Evolutionary conservation across 1,140 invertebrate genomes (phyloP), one percentile per base, ranked within the genome.

Genomic region (Bombus sylvicola): DNA sequence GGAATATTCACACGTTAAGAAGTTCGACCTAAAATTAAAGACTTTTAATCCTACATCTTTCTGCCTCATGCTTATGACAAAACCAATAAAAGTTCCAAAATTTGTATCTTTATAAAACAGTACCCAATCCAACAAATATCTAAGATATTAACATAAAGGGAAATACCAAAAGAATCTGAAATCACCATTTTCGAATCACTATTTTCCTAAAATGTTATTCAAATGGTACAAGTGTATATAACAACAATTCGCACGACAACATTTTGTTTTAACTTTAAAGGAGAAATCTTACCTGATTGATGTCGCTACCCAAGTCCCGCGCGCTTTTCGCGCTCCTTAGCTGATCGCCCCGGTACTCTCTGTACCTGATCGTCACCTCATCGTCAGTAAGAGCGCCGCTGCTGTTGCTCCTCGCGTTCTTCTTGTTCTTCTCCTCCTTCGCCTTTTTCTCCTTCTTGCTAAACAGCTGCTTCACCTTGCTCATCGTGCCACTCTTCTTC

Each of bases 401-500:
- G 88, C 92, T 93, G 73, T 86, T 81, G 68, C 87, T 89, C n/a
- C 93, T 92, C 72, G 80, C 80, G 72, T 82, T 88, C 71, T 91
- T 93, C 89, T 94, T 94, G 64, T 85, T 91, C 74, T 94, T 94
- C 66, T 94, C 94, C 59, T 94, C 94, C 82, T 95, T 95, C 10
- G 88, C 88, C 69, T 95, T 95, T 81, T 95, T 95, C 81, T 95
- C 94, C 71, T 95, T 95, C 77, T 94, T 95, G 59, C 94, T 94
- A 75, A 95, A 95, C 76, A 95, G 78, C 79, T 95, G 94, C 73
- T 94, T 94, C 18, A 95, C 93, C 59, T 94, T 95, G 89, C 93
- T 95, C 94, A 95, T 95, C 6, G 94, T 95, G 4, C 93, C 94
- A 59, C 92, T 93, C 88, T 95, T 95, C 85, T 94, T 95, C 6